Percentiles rank a stretch among this genome's conserved stretches.
phyloP scores from a whole-genome alignment of 2,888 invertebrate genomes.

The Scaptomyza parva region DNA sequence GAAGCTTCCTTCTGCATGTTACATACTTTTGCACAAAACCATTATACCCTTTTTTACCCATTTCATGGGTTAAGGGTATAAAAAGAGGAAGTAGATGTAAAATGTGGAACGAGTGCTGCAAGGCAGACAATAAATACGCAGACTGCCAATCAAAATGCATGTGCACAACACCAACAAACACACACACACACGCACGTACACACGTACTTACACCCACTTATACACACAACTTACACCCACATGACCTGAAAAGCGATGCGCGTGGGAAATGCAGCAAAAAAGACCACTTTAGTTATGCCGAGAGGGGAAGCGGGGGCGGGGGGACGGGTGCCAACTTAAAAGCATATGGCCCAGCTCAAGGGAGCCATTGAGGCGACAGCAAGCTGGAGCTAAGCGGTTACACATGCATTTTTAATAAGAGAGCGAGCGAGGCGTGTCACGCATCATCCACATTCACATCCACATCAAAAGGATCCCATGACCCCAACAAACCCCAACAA shows the following conservation, averaged over 20 bases:
- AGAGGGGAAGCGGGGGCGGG: not conserved
- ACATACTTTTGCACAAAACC: no score
- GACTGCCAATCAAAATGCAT: constrained; percentile 46
- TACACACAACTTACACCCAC: constrained; percentile 4
- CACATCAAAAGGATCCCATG: constrained; percentile 35
- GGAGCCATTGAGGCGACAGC: constrained; percentile 27
- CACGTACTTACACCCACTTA: constrained; percentile 3
- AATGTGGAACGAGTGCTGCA: constrained; percentile 6
- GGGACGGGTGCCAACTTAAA: no score
- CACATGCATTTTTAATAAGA: constrained; percentile 60
- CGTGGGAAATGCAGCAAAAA: constrained; percentile 46
- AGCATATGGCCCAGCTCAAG: constrained; percentile 12
- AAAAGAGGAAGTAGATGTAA: constrained; percentile 3
- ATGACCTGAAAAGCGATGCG: constrained; percentile 55
- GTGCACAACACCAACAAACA: constrained; percentile 1
- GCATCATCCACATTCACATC: constrained; percentile 34
- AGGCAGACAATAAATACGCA: constrained; percentile 30
- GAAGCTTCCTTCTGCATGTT: no score
- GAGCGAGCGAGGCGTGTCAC: constrained; percentile 31
- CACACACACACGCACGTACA: constrained; percentile 4
- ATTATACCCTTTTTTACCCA: no score
- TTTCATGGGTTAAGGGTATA: no score
- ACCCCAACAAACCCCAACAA: not conserved
- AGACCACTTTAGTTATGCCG: constrained; percentile 42
- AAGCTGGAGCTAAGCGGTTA: constrained; percentile 54